These are phyloP conservation scores for Babylonia areolata DNA, from an alignment of 1,140 invertebrate genomes.

Conservation along the genomic window DNA sequence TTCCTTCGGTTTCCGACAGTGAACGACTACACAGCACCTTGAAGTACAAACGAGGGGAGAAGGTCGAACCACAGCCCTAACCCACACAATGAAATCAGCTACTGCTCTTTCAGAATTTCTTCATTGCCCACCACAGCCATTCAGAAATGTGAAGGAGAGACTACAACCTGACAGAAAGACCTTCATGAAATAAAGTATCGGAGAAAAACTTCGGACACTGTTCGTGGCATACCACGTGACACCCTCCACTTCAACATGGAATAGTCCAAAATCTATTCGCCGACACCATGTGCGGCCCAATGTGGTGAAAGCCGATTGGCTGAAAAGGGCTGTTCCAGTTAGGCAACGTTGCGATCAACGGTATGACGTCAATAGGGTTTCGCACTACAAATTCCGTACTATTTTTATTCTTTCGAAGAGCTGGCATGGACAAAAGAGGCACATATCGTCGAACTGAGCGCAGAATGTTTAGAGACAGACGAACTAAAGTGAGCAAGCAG, in stretches of 20 bases:
- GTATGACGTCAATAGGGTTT: constrained; percentile 48
- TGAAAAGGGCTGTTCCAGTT: constrained; percentile 47
- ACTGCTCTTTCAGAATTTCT: background rate
- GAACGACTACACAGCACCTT: constrained; percentile 24
- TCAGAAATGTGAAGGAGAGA: constrained; percentile 21
- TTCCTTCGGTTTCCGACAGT: constrained; percentile 34
- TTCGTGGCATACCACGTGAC: background rate
- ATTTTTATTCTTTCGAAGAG: constrained; percentile 37
- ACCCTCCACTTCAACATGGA: constrained; percentile 45
- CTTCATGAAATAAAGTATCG: constrained; percentile 26
- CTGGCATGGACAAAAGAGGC: constrained; percentile 48
- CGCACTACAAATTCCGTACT: constrained; percentile 47
- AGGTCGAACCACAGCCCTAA: constrained; percentile 11
- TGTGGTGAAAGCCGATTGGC: constrained; percentile 63
- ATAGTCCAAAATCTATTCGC: constrained; percentile 50
- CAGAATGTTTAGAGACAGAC: background rate
- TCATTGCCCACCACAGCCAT: constrained; percentile 3
- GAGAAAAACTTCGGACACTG: constrained; percentile 6
- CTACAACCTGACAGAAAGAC: constrained; percentile 17
- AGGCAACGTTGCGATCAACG: constrained; percentile 44
- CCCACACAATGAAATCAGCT: background rate
- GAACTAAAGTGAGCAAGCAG: background rate
- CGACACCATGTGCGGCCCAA: constrained; percentile 51
- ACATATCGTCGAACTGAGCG: constrained; percentile 28
- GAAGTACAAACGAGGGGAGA: constrained; percentile 27